Evolutionary conservation across 2,888 invertebrate genomes (phyloP), one percentile per base, ranked within the genome.

Genomic region (Aricia artaxerxes): DNA sequence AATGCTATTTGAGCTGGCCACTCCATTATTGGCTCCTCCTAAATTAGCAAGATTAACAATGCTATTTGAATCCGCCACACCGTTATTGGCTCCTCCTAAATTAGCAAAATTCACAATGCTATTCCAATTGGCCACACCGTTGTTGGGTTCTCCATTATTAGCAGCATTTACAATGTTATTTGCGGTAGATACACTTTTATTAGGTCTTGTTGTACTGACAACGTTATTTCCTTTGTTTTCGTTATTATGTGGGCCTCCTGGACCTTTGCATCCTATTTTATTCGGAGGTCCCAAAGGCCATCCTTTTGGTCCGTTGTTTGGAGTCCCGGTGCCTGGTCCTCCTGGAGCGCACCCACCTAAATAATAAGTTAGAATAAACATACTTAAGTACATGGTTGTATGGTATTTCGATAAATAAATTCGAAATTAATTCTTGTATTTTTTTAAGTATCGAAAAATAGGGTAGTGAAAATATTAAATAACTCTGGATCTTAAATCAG

Each of bases 271-370:
- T 61, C 69, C 69, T 35, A 11, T 35, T 69, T 69, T 35, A 35
- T 3, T 35, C 13, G 35, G 69, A 35, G 13, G 31, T 4, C 4
- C 35, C 4, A 13, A 4, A 4, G 13, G 69, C 35, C 35, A 11
- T 4, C 13, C 13, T 35, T 69, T 69, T 69, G 35, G 69, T 69
- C 69, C 69, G 11, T 69, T 69, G 35, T 69, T 69, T 31, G 69
- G 69, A 35, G 13, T 35, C 31, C 64, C 64, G 11, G 35, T 3
- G 24, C 69, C 69, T 69, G 69, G 69, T 24, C 64, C 64, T 31
- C 31, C 64, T 64, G 64, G 24, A 4, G 31, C 69, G 35, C 69
- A 69, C 31, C 69, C 69, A 69, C 69, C 69, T 69, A 69, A 69
- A 35, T 35, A 11, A 35, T 35, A 35, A 7, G 13, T 69, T 69